Base-by-base conservation (phyloP, 1,140 invertebrate genomes). In the Pectinophora gossypiella region DNA sequence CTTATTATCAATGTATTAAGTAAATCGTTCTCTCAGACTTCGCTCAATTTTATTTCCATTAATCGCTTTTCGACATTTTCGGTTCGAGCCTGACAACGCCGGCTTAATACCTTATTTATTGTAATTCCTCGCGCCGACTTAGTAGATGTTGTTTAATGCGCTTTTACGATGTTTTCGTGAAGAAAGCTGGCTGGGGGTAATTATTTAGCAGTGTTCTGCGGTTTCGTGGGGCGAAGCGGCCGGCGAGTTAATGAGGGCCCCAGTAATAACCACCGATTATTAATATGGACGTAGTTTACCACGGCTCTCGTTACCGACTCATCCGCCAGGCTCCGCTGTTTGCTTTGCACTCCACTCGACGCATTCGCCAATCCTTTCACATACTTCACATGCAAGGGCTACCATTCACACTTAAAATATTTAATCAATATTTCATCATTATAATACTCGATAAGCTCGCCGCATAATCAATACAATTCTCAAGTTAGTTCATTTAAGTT, bases 1-100 rank as follows among this genome's bases (percentile, higher is more conserved):
- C 66, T 77, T 79, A 80, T 78, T 75, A 79, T 79, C 73, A 72
- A 79, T 75, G 67, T 80, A 82, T 81, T 82, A 81, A 81, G 67
- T 81, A 81, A 81, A 82, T 76, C 69, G 65, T 73, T 76, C 60
- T 57, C 61, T 64, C 53, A 51, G 59, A 69, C 67, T 73, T 57
- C 59, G 65, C 53, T 75, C 69, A 78, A 73, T 79, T 76, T 79
- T 72, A 79, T 74, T 72, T 72, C 59, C 72, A 76, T 70, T 79
- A 82, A 81, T 77, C 64, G 70, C 64, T 73, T 67, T 72, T 70
- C 66, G 62, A 74, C 65, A 76, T 74, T 80, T 78, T 76, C 73
- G 59, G 64, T 59, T 62, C 60, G 43, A 57, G 48, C 21, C 66
- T 61, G 68, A 71, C 68, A 69, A 64, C 60, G 51, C 51, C 54